Conservation (phyloP, 2,888 invertebrate species). For the Stegophylla sp. region DNA sequence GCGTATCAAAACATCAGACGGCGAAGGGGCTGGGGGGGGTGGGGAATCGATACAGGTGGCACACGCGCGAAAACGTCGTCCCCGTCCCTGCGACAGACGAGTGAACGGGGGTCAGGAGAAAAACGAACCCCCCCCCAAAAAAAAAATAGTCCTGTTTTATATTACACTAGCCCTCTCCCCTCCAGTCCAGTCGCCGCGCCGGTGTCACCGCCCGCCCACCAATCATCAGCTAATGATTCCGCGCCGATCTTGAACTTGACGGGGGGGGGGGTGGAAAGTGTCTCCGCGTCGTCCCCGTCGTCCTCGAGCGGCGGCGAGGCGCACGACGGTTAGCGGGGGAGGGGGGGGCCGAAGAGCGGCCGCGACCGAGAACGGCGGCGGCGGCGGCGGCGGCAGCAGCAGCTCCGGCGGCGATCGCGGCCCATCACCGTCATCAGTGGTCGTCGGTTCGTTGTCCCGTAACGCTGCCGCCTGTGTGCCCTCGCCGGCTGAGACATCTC, state of each 20-base stretch:
- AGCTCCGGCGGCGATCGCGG: constrained; percentile 31
- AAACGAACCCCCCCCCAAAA: too few species aligned
- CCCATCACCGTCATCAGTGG: constrained; percentile 54
- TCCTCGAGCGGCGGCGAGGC: too few species aligned
- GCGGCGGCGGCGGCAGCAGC: constrained; percentile 34
- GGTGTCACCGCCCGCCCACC: background rate
- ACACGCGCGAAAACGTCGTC: too few species aligned
- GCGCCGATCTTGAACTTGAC: constrained; percentile 58
- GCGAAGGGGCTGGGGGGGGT: too few species aligned
- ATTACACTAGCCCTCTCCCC: too few species aligned
- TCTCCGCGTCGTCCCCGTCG: too few species aligned
- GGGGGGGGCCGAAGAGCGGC: constrained; percentile 10
- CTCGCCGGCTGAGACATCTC: background rate
- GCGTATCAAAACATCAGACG: too few species aligned
- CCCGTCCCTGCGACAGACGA: too few species aligned
- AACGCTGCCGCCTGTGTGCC: constrained; percentile 55
- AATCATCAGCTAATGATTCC: too few species aligned
- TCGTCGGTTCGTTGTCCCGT: constrained; percentile 58
- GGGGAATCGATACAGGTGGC: too few species aligned
- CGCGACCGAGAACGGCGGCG: constrained; percentile 12
- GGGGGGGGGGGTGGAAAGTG: constrained; percentile 29
- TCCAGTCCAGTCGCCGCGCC: background rate
- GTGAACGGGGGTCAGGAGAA: too few species aligned
- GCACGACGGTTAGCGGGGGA: background rate
- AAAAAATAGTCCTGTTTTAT: background rate